Evolutionary conservation across 2,113 vertebrate genomes (phyloP).

Genomic region (Plecotus auritus): DNA sequence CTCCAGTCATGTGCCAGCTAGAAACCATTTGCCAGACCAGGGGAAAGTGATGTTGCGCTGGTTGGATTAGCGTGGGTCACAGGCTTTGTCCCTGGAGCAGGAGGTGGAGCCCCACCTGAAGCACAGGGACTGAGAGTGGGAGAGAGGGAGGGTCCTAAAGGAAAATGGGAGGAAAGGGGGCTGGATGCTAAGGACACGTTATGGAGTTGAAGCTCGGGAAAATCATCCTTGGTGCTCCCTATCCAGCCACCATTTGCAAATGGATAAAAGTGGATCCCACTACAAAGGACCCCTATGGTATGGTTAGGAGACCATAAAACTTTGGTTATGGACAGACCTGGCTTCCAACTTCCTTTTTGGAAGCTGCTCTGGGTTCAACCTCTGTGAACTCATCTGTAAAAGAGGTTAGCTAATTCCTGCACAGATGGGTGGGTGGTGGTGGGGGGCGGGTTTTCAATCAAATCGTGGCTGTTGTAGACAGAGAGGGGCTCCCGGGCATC

Average conservation of each 20-base stretch:
- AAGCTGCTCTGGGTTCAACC: neutral
- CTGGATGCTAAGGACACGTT: neutral
- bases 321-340: neutral
- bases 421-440: neutral
- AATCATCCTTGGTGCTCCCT: neutral
- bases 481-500: neutral
- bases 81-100: neutral
- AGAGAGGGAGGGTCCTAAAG: neutral
- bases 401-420: neutral
- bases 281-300: neutral
- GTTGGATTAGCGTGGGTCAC: neutral
- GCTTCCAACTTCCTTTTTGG: neutral
- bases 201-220: neutral
- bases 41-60: neutral
- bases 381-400: neutral
- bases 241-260: neutral
- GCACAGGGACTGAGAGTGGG: no score
- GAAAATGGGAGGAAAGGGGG: neutral
- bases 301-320: neutral
- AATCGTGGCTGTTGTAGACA: neutral
- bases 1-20: neutral
- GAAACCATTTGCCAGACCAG: neutral
- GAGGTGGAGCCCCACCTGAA: neutral
- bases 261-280: neutral
- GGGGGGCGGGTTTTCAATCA: neutral